Base-by-base conservation (phyloP, 1,140 invertebrate genomes). In the Drosophila micromelanica region DNA sequence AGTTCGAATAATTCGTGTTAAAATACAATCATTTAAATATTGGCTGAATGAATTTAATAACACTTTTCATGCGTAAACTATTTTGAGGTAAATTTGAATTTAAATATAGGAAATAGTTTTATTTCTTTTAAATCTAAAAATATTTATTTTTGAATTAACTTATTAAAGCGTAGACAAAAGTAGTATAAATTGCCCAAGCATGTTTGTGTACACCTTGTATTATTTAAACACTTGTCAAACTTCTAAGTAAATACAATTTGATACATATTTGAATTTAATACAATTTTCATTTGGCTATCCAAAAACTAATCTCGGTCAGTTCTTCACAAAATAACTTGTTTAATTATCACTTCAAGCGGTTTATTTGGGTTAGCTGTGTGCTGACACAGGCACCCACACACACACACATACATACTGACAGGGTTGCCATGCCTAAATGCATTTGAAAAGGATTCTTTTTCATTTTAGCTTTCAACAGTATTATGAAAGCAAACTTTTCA, bases 391-490 rank as follows among this genome's bases (percentile, higher is more conserved):
- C 56, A 35, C 43, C 13, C 35, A 17, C 17, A 17, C 17, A 1
- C 17, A 17, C 17, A 37, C 45, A 17, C 30, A 40, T 40, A 45
- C 48, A 37, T 17, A 38, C 11, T 59, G 13, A 23, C 17, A 43
- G 51, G 5, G 52, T 45, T 43, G 69, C 15, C 52, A 57, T 51
- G 73, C 48, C 52, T 82, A 63, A 84, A 62, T 79, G 62, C 67
- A 52, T 79, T 79, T 60, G 54, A 84, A 84, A 78, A 46, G 79
- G 56, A 45, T 78, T 84, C 71, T 68, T 62, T 81, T 84, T 84
- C 64, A 78, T 82, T 78, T 73, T 40, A 55, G 38, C 20, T 56
- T 54, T 70, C 67, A 74, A 15, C 52, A 23, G 17, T 48, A 61
- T 35, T 70, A 61, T 56, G 15, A 55, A 69, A 49, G 63, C 71